Evolutionary conservation across 2,797 vertebrate genomes (phyloP).

Genomic region (Pelobates cultripes): DNA sequence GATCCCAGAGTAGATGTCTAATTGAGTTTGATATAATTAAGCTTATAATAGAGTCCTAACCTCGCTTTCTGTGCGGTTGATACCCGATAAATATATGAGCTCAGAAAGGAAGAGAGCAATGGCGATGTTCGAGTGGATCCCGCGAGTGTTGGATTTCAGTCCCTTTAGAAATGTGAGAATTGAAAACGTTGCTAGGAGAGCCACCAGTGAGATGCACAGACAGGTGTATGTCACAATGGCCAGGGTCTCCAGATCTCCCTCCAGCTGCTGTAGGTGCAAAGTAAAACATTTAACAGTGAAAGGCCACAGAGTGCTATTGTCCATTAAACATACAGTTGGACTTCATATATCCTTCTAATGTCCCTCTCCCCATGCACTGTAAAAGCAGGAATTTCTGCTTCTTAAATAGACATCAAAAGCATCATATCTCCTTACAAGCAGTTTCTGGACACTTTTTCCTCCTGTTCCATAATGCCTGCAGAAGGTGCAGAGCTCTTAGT

Average conservation of each 20-base stretch:
- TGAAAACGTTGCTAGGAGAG: slow-evolving; percentile 85
- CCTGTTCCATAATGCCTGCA: no score
- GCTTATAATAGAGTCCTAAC: slow-evolving; percentile 63
- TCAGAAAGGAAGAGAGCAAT: slow-evolving; percentile 90
- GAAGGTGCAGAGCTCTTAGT: no score
- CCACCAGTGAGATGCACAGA: slow-evolving; percentile 85
- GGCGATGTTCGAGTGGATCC: slow-evolving; percentile 92
- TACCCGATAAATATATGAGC: slow-evolving; percentile 90
- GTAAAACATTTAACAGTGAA: background rate
- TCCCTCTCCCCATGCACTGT: no score
- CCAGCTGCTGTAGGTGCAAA: slow-evolving; percentile 82
- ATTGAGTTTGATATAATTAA: no score
- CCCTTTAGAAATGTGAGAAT: slow-evolving; percentile 90
- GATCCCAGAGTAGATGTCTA: no score
- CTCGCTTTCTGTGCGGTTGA: slow-evolving; percentile 95
- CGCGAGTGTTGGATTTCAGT: slow-evolving; percentile 93
- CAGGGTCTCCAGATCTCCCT: slow-evolving; percentile 92
- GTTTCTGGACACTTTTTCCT: no score
- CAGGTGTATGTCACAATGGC: slow-evolving; percentile 90
- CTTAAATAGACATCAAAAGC: no score
- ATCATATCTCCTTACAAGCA: no score
- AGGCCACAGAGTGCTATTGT: no score
- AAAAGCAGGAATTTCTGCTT: no score
- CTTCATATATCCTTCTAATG: no score
- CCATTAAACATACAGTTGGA: no score